Percentiles rank a stretch among this genome's conserved stretches.
phyloP scores from a whole-genome alignment of 2,888 invertebrate genomes.

The Drosophila paranaensis region DNA sequence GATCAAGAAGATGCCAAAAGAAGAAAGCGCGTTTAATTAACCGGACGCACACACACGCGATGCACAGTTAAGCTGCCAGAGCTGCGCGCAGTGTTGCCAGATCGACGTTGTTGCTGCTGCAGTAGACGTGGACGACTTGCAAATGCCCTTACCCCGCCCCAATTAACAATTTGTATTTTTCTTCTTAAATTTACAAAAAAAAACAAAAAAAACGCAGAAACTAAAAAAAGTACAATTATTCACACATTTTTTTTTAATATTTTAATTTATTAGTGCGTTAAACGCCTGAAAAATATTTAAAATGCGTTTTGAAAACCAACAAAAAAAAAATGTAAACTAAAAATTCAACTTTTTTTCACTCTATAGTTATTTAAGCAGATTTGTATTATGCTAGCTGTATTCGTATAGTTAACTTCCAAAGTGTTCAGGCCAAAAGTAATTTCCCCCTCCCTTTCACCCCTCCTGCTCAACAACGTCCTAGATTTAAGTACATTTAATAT shows the following conservation, averaged over 20 bases:
- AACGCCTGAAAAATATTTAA: slow-evolving; percentile 34
- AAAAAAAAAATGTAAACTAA: slow-evolving; percentile 30
- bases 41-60: slow-evolving; percentile 32
- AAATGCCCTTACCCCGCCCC: not conserved
- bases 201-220: slow-evolving; percentile 53
- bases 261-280: slow-evolving; percentile 50
- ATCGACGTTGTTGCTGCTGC: slow-evolving; percentile 6
- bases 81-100: slow-evolving; percentile 31
- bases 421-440: slow-evolving; percentile 80
- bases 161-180: slow-evolving; percentile 31
- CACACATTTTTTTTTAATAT: slow-evolving; percentile 12
- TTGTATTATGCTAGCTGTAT: slow-evolving; percentile 54
- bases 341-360: slow-evolving; percentile 15
- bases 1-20: slow-evolving; percentile 50
- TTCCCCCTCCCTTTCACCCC: slow-evolving; percentile 2
- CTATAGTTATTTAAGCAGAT: slow-evolving; percentile 12
- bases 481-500: slow-evolving; percentile 21
- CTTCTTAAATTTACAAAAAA: slow-evolving; percentile 7
- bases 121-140: not conserved
- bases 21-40: slow-evolving; percentile 67
- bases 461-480: slow-evolving; percentile 25
- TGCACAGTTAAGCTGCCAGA: slow-evolving; percentile 51
- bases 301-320: slow-evolving; percentile 52
- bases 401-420: slow-evolving; percentile 68
- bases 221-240: slow-evolving; percentile 60